phyloP scores from a whole-genome alignment of 2,888 invertebrate species.

The Dolichomitus sp. region DNA sequence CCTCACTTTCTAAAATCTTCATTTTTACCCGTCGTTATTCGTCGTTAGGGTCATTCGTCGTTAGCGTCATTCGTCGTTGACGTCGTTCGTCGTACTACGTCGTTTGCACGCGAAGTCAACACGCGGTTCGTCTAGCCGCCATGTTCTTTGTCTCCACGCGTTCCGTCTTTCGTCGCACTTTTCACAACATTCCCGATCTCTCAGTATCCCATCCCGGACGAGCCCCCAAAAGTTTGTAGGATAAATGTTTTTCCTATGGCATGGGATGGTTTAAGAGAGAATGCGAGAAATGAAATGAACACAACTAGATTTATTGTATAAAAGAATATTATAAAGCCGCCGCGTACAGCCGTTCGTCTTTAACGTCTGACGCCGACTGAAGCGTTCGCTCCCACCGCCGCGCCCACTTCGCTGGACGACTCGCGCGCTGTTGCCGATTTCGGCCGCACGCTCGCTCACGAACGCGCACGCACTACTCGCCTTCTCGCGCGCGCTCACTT shows the following conservation, averaged over 20 bases:
- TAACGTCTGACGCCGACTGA: neutral
- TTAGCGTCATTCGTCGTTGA: neutral
- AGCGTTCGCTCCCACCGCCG: neutral
- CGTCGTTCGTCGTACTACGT: neutral
- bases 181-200: conserved; percentile 21
- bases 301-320: neutral
- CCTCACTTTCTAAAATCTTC: conserved; percentile 4
- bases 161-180: conserved; percentile 20
- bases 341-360: too few relatives aligned
- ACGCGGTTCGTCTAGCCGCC: conserved; percentile 1
- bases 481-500: neutral
- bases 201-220: conserved; percentile 34
- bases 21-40: conserved; percentile 8
- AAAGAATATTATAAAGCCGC: neutral
- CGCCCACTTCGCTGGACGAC: neutral
- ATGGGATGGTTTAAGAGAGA: neutral
- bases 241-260: neutral
- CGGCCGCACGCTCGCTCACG: neutral
- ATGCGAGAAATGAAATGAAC: neutral
- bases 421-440: neutral
- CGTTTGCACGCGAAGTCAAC: conserved; percentile 5
- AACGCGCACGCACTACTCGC: neutral
- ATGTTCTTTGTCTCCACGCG: conserved; percentile 9
- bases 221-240: conserved; percentile 39
- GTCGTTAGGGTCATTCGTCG: neutral